Conservation (phyloP, 2,888 invertebrate species). For the Pollenia labialis region DNA sequence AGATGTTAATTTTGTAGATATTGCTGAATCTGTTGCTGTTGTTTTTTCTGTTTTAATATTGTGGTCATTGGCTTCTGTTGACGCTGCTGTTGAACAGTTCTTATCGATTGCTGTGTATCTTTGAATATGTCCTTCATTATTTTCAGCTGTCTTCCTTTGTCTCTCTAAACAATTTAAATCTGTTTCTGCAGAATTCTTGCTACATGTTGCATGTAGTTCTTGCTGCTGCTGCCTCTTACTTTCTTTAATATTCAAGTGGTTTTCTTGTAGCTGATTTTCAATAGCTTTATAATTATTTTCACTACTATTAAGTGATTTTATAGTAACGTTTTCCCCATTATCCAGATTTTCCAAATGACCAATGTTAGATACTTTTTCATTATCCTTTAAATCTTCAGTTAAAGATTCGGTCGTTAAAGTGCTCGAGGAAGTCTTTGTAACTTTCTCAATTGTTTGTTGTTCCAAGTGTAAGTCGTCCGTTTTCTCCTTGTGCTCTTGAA, state of each 20-base stretch:
- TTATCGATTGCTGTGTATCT: not conserved
- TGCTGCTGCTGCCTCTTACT: not conserved
- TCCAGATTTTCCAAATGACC: too few species aligned
- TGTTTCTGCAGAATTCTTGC: slow-evolving; percentile 14
- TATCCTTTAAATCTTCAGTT: slow-evolving; percentile 17
- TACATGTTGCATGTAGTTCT: not conserved
- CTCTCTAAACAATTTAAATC: slow-evolving; percentile 34
- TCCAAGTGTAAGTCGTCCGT: slow-evolving; percentile 35
- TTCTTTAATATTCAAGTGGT: not conserved
- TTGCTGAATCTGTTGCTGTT: not conserved
- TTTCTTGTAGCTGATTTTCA: not conserved
- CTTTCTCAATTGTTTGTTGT: slow-evolving; percentile 46
- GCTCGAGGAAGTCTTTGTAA: not conserved
- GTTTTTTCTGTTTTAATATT: not conserved
- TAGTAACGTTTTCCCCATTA: too few species aligned
- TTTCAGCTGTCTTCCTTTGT: slow-evolving; percentile 54
- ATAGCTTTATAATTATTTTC: slow-evolving; percentile 20
- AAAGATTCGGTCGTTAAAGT: too few species aligned
- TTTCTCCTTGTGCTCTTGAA: slow-evolving; percentile 39
- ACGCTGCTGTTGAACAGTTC: slow-evolving; percentile 8
- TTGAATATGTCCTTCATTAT: slow-evolving; percentile 47
- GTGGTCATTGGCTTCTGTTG: slow-evolving; percentile 18
- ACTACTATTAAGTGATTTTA: not conserved
- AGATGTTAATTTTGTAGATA: slow-evolving; percentile 42
- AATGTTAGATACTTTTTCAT: not conserved